phyloP scores from a whole-genome alignment of 1,140 invertebrate genomes.

The Eumeta japonica region DNA sequence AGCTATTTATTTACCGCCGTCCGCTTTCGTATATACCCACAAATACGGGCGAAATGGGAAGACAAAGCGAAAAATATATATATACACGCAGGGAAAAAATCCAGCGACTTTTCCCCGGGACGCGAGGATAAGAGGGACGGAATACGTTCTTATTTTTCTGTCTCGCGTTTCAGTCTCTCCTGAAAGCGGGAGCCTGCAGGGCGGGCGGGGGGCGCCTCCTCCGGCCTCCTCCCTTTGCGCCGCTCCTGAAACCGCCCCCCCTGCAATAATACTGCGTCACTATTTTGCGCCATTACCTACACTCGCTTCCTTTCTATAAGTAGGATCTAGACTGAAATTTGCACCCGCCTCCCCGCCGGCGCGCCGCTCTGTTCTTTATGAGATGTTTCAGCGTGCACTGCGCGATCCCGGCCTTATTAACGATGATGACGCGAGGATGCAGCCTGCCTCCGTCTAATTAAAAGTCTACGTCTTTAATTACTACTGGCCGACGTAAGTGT shows the following conservation, averaged over 20 bases:
- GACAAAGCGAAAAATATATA: constrained; percentile 46
- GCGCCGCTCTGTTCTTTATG: neutral
- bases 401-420: no score
- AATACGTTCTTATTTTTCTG: constrained; percentile 54
- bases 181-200: constrained; percentile 15
- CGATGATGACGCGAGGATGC: no score
- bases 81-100: no score
- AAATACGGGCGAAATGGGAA: constrained; percentile 22
- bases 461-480: no score
- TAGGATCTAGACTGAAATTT: constrained; percentile 16
- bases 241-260: no score
- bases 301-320: constrained; percentile 56
- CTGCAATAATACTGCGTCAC: constrained; percentile 59
- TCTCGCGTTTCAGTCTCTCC: constrained; percentile 52
- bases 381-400: neutral
- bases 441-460: no score
- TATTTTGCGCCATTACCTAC: constrained; percentile 59
- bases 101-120: no score
- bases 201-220: constrained; percentile 16
- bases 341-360: neutral
- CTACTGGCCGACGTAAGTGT: no score
- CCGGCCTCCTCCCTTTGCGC: no score
- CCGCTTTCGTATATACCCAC: neutral
- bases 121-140: constrained; percentile 53
- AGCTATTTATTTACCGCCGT: constrained; percentile 1